Percentiles rank a stretch among this genome's conserved stretches.
phyloP scores from a whole-genome alignment of 2,888 invertebrate genomes.

The Chouioia cunea region DNA sequence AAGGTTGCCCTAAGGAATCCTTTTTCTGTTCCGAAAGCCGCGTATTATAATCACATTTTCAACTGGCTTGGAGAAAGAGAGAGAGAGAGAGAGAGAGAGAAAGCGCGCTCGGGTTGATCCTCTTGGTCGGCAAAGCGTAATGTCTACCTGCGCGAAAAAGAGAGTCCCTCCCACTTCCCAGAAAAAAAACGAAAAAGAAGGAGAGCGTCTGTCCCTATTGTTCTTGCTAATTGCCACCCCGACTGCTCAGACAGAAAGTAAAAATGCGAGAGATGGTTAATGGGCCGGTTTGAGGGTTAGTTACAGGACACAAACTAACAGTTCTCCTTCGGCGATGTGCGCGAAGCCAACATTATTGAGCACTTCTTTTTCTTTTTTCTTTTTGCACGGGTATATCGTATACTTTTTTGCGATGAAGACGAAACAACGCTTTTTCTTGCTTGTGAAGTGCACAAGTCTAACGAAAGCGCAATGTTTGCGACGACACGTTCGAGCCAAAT shows the following conservation, averaged over 20 bases:
- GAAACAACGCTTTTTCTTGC: too few species aligned
- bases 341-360: too few species aligned
- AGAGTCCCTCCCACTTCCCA: constrained; percentile 61
- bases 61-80: not conserved
- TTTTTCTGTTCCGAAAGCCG: constrained; percentile 7
- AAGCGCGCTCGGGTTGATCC: too few species aligned
- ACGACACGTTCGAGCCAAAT: too few species aligned
- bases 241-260: constrained; percentile 47
- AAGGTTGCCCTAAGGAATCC: not conserved
- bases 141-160: constrained; percentile 49
- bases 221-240: constrained; percentile 68
- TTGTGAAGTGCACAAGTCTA: too few species aligned
- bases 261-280: constrained; percentile 13
- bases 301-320: constrained; percentile 59
- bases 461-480: too few species aligned
- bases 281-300: constrained; percentile 48
- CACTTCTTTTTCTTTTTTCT: too few species aligned
- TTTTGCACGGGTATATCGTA: too few species aligned
- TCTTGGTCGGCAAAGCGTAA: constrained; percentile 33
- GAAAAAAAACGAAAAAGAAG: constrained; percentile 52
- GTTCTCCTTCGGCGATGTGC: constrained; percentile 8
- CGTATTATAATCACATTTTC: constrained; percentile 40
- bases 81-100: not conserved
- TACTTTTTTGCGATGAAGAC: too few species aligned
- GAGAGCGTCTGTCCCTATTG: constrained; percentile 61